phyloP scores from a whole-genome alignment of 2,888 invertebrate genomes.

The Charanyca ferruginea region DNA sequence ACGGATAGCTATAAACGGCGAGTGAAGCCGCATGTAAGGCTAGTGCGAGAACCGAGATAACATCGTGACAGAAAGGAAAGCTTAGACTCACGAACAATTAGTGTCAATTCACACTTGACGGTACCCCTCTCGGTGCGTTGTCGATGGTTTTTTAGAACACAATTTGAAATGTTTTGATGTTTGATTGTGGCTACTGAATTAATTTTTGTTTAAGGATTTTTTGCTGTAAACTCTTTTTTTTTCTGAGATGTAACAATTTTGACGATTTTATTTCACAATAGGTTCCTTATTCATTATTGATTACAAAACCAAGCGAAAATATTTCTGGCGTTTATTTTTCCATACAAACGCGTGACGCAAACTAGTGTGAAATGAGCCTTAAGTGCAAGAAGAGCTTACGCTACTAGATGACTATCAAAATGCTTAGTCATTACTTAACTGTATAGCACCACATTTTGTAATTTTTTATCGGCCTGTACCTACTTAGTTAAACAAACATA shows the following conservation, averaged over 20 bases:
- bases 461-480: conserved; percentile 15
- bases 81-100: conserved; percentile 71
- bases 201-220: conserved; percentile 10
- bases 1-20: conserved; percentile 68
- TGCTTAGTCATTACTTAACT: conserved; percentile 41
- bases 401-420: conserved; percentile 36
- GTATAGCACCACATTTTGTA: conserved; percentile 25
- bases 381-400: conserved; percentile 14
- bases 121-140: conserved; percentile 42
- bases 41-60: conserved; percentile 68
- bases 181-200: conserved; percentile 49
- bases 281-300: no score
- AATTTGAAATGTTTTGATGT: conserved; percentile 58
- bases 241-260: no score
- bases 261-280: no score
- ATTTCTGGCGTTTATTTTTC: no score
- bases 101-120: conserved; percentile 63
- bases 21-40: conserved; percentile 66
- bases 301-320: neutral
- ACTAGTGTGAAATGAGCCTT: conserved; percentile 10
- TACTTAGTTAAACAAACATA: conserved; percentile 52
- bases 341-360: neutral
- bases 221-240: neutral
- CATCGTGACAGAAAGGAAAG: conserved; percentile 68
- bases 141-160: conserved; percentile 54